phyloP scores from a whole-genome alignment of 2,113 vertebrate genomes.

The Pholis gunnellus region DNA sequence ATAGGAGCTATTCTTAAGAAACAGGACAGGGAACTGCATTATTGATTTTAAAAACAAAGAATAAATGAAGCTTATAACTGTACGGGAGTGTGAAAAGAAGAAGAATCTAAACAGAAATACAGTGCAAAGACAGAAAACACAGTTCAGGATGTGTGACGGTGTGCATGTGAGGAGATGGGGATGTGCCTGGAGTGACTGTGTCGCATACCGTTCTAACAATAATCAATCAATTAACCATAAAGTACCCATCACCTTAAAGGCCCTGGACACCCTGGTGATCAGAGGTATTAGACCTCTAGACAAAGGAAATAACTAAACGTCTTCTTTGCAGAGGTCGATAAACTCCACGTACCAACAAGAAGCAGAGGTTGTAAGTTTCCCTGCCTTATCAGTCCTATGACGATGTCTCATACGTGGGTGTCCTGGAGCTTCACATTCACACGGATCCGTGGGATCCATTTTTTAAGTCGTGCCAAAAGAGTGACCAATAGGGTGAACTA shows the following conservation, averaged over 20 bases:
- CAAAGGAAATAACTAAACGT: background rate
- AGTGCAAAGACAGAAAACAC: slow-evolving; percentile 46
- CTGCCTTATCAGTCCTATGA: background rate
- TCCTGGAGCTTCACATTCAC: slow-evolving; percentile 29
- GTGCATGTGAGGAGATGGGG: background rate
- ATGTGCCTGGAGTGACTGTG: background rate
- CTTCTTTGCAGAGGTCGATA: slow-evolving; percentile 1
- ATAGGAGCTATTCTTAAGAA: slow-evolving; percentile 24
- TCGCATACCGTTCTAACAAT: slow-evolving; percentile 3
- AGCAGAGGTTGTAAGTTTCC: slow-evolving; percentile 3
- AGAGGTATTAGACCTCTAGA: background rate
- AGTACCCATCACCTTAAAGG: slow-evolving; percentile 10
- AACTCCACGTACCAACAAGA: slow-evolving; percentile 19
- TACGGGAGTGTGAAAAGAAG: slow-evolving; percentile 42
- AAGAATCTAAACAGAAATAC: slow-evolving; percentile 23
- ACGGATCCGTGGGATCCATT: slow-evolving; percentile 68
- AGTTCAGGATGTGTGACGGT: background rate
- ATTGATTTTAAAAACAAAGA: slow-evolving; percentile 16
- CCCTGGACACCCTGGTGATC: background rate
- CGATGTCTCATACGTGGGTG: slow-evolving; percentile 8
- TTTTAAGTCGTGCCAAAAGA: slow-evolving; percentile 29
- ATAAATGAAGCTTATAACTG: background rate
- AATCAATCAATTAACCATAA: slow-evolving; percentile 9
- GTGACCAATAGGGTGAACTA: background rate
- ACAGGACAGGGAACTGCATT: background rate